These are phyloP conservation scores for Lucifuga dentata DNA, from an alignment of 2,113 vertebrate genomes.

Conservation along the genomic window DNA sequence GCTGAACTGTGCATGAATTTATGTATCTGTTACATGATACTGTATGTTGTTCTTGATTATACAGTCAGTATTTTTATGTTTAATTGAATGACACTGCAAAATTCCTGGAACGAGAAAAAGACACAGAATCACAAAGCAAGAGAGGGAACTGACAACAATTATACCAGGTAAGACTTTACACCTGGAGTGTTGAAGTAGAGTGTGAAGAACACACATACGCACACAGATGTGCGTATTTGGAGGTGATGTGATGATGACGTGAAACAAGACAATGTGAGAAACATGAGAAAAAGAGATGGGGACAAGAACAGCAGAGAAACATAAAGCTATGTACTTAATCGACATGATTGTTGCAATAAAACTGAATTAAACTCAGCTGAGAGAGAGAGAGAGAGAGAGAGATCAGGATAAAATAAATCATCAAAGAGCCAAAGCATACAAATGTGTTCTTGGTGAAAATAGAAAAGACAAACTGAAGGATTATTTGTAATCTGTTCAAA, in stretches of 20 bases:
- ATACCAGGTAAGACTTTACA: slow-evolving; percentile 21
- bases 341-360: neutral
- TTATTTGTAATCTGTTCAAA: neutral
- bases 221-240: neutral
- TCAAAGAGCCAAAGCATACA: neutral
- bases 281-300: neutral
- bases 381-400: slow-evolving; percentile 7
- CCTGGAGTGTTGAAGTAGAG: slow-evolving; percentile 20
- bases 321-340: no score
- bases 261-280: neutral
- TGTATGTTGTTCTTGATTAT: neutral
- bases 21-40: no score
- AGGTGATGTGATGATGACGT: slow-evolving; percentile 8
- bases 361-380: neutral
- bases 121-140: neutral
- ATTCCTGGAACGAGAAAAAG: neutral
- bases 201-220: slow-evolving; percentile 8
- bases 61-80: neutral
- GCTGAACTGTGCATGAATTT: neutral
- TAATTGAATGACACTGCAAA: slow-evolving; percentile 2
- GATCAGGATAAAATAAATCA: no score
- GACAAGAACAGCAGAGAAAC: neutral
- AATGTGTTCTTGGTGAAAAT: neutral
- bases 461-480: neutral
- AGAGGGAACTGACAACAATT: slow-evolving; percentile 1